Base-by-base conservation (phyloP, 2,113 vertebrate genomes). In the Neolamprologus brichardi region DNA sequence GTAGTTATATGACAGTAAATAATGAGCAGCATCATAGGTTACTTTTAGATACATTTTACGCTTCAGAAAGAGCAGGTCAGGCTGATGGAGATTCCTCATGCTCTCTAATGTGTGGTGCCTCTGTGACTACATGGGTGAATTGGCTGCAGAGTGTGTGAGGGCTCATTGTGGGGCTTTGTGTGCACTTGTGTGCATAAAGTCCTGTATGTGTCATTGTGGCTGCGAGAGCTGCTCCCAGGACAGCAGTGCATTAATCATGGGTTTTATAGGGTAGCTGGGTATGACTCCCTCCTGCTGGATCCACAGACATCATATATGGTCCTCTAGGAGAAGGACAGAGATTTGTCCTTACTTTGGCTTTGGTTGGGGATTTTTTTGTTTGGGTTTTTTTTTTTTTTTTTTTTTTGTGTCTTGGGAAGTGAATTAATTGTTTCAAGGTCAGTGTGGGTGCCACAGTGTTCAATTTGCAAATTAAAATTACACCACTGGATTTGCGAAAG, bases 241-340 rank as follows among this genome's bases (percentile, higher is more conserved):
- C 89, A 85, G 90, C 88, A 53, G 83, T 81, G 85, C 93, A 96
- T 96, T 95, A 94, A 96, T 96, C 95, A 95, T 39, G 72, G 85
- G 58, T 92, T 95, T 96, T 96, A 95, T 92, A 85, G 91, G 93
- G 90, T 90, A 88, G 39, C 86, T 85, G 93, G 87, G 90, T 93
- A 90, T 93, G 91, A 88, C 90, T 92, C 90, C 90, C 87, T 88
- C 49, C 91, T 91, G 83, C 79, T 79, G 39, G 53, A 81, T 52
- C 82, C 44, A 20, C 81, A 28, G 83, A 90, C 87, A 84, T 94
- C 94, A 89, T 86, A 92, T 79, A 90, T 82, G 88, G 41, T 88
- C 87, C 84, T 91, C 75, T 49, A 84, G 84, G 86, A 91, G 77
- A 91, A 92, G 92, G 90, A 86, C 85, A 15, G 15, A 64, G 49